Evolutionary conservation across 2,888 invertebrate species (phyloP).

Genomic region (Agonopterix heracliana): DNA sequence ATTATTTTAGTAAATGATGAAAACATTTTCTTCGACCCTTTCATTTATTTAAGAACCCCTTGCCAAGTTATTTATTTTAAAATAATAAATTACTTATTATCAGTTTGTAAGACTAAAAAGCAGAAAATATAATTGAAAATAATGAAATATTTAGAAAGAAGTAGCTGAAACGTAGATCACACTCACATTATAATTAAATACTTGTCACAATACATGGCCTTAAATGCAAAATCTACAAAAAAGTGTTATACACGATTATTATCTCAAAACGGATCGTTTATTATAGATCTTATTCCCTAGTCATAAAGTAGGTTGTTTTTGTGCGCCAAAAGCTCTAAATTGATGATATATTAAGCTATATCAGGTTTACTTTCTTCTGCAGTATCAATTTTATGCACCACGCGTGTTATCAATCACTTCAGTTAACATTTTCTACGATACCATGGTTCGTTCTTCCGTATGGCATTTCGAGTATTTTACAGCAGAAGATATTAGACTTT

Average conservation of each 20-base stretch:
- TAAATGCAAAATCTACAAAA: slow-evolving; percentile 72
- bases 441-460: too few relatives aligned
- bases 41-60: too few relatives aligned
- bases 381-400: slow-evolving; percentile 15
- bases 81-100: too few relatives aligned
- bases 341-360: slow-evolving; percentile 56
- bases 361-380: slow-evolving; percentile 24
- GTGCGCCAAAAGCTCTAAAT: slow-evolving; percentile 72
- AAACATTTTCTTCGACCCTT: too few relatives aligned
- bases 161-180: slow-evolving; percentile 55
- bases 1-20: too few relatives aligned
- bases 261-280: slow-evolving; percentile 58
- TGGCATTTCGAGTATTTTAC: too few relatives aligned
- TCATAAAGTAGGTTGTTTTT: slow-evolving; percentile 46
- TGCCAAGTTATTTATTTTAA: too few relatives aligned
- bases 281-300: slow-evolving; percentile 61
- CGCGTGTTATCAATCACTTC: too few relatives aligned
- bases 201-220: slow-evolving; percentile 68
- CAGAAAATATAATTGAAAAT: too few relatives aligned
- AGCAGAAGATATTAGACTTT: too few relatives aligned
- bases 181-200: slow-evolving; percentile 63
- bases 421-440: too few relatives aligned
- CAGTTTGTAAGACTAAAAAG: too few relatives aligned
- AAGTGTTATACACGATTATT: slow-evolving; percentile 69
- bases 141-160: slow-evolving; percentile 23